Percentiles rank a stretch among this genome's conserved stretches.
These are phyloP conservation scores for Ameiurus melas DNA, from an alignment of 2,113 vertebrate genomes.

Conservation along the genomic window DNA sequence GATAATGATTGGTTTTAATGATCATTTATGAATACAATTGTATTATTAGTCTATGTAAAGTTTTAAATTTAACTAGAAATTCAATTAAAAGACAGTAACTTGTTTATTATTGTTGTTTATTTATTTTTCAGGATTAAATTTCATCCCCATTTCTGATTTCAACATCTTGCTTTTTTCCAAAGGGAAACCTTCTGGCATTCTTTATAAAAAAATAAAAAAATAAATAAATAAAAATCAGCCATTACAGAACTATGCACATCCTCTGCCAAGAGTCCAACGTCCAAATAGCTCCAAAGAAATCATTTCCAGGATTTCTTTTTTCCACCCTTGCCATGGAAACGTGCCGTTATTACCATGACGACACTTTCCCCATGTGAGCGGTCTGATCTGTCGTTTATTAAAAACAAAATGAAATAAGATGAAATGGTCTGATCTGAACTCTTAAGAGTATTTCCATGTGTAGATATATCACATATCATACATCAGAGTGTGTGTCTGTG, in stretches of 20 bases:
- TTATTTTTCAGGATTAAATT: neutral
- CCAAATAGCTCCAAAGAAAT: neutral
- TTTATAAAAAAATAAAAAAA: neutral
- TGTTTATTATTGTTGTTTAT: neutral
- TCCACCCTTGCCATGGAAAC: neutral
- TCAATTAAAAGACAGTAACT: neutral
- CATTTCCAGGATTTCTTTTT: neutral
- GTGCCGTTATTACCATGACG: neutral
- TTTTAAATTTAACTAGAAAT: neutral
- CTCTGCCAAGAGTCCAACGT: neutral
- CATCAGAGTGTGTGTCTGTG: neutral
- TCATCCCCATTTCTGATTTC: neutral
- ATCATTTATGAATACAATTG: too few relatives aligned
- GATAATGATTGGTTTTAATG: neutral
- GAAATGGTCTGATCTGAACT: neutral
- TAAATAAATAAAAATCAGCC: too few relatives aligned
- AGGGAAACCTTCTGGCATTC: neutral
- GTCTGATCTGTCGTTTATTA: neutral
- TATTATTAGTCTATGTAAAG: too few relatives aligned
- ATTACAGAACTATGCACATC: neutral
- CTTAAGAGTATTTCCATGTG: constrained; percentile 8
- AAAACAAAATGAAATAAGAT: constrained; percentile 6
- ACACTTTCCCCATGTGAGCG: neutral
- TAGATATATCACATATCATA: neutral
- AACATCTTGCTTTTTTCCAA: neutral